Evolutionary conservation across 2,113 vertebrate species (phyloP), one percentile per base, ranked within the genome.

Genomic region (Notothenia coriiceps): DNA sequence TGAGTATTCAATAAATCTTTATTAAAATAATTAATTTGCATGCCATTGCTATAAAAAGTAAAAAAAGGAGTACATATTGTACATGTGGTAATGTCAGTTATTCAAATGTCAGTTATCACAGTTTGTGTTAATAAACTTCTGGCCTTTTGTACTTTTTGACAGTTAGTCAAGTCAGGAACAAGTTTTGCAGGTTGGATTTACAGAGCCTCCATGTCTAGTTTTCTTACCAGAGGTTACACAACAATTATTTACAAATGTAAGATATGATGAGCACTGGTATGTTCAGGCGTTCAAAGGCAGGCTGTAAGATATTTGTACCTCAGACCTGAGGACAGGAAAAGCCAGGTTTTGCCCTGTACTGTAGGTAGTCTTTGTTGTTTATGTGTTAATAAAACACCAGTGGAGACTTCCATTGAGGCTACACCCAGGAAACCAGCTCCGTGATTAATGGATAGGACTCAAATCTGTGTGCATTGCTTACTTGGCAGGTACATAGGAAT

Each of bases 401-500:
- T 15, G 43, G 35, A 73, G 25, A 64, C 44, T 44, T 63, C 55
- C 22, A 54, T 12, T 57, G 64, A 68, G 65, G 25, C 55, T 7
- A 54, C 69, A 6, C 25, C 40, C 68, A 22, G 46, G 29, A 64
- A 55, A 61, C 59, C 68, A 81, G 55, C 82, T 71, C 67, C 22
- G 69, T 85, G 82, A 87, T 78, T 61, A 54, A 85, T 76, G 70
- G 50, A 62, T 46, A 51, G 9, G 57, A 49, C 46, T 49, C 14
- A 22, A 51, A 50, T 44, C 49, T 43, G 14, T 25, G 33, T 66
- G 64, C 50, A 80, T 3, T 70, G 20, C 68, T 60, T 67, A 49
- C 33, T 79, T 43, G 40, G 70, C 77, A 71, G 83, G 83, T 78
- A 78, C 56, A 59, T 35, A 55, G 10, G 76, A 83, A 84, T 52